These are phyloP conservation scores for Peromyscus leucopus DNA, from an alignment of 2,113 vertebrate genomes.

Conservation along the genomic window DNA sequence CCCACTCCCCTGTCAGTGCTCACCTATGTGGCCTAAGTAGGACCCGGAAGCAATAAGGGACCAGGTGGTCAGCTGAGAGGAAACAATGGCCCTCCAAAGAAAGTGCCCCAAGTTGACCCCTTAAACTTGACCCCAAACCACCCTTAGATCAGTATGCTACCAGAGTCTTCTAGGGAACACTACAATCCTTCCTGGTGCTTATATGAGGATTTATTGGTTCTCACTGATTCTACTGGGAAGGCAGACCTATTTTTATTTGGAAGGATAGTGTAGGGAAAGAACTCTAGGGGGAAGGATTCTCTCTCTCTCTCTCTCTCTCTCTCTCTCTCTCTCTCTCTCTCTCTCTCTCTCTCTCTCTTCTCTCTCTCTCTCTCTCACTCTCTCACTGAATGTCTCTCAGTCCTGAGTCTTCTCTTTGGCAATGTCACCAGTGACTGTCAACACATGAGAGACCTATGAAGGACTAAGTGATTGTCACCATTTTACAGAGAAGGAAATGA, in stretches of 20 bases:
- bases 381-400: background rate
- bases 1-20: background rate
- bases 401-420: background rate
- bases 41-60: background rate
- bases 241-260: slow-evolving; percentile 67
- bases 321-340: background rate
- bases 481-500: background rate
- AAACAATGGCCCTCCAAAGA: accelerated
- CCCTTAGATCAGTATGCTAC: accelerated
- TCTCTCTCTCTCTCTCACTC: no score
- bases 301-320: background rate
- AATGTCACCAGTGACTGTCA: background rate
- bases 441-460: background rate
- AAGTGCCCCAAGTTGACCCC: accelerated
- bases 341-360: no score
- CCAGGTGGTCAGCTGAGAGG: background rate
- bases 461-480: background rate
- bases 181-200: background rate
- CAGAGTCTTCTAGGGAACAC: background rate
- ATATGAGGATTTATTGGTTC: slow-evolving; percentile 48
- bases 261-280: slow-evolving; percentile 29
- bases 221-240: background rate
- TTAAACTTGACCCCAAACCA: background rate
- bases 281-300: slow-evolving; percentile 41
- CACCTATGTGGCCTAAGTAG: background rate